Evolutionary conservation across 2,797 vertebrate genomes (phyloP), one percentile per base, ranked within the genome.

Genomic region (Melanotaenia pygmaea): DNA sequence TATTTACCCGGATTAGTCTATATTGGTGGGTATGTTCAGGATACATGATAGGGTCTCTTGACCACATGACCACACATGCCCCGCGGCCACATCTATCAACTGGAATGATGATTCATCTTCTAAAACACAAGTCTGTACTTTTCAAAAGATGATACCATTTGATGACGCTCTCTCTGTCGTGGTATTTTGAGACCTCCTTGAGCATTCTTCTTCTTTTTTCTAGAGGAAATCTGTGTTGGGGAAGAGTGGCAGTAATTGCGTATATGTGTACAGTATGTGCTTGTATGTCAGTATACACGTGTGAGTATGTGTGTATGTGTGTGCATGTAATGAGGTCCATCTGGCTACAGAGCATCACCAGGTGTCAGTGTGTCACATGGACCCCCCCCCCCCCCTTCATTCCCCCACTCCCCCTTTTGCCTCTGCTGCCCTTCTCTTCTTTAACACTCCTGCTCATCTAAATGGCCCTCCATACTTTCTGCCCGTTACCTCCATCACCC

Each of bases 291-390:
- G 69, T 70, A 72, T 81, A 60, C 71, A 72, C 50, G 66, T 72
- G 64, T 69, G 65, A 56, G 65, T 50, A 72, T 72, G 70, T 70
- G 70, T 59, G 34, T 73, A 62, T 83, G 59, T 79, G 83, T 85
- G 85, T 88, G 81, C 80, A 77, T 89, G 83, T 89, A 89, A 90
- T 84, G 73, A 78, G 86, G 89, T 94, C 93, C 94, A 94, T 94
- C 93, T 94, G 93, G 92, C 88, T 80, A 75, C 86, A 67, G 90
- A 84, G 86, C 85, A 92, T 95, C 88, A 89, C 93, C 93, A 94
- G 94, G 94, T 95, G 94, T 94, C 91, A 91, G 82, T 47, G 85
- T 90, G 84, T 82, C 86, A 86, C 86, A 78, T 78, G 80, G 28
- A 28, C 26, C n/a, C n/a, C n/a, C n/a, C n/a, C n/a, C 28, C 28